Evolutionary conservation across 2,888 invertebrate species (phyloP).

Genomic region (Agrotis clavis): DNA sequence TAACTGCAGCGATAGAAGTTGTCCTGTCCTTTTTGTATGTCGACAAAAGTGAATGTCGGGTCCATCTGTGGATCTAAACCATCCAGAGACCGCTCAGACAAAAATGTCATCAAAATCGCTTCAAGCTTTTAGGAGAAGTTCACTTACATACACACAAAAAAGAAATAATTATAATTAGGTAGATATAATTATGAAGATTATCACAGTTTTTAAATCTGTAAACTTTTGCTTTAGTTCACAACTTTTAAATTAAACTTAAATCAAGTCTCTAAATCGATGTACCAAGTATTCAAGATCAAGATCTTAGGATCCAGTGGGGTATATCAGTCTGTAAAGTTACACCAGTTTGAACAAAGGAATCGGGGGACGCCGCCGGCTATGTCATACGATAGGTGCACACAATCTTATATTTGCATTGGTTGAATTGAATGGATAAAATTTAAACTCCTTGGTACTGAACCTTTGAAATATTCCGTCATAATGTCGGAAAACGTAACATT

Average conservation of each 20-base stretch:
- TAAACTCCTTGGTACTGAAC: not conserved
- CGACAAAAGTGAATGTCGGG: too few relatives aligned
- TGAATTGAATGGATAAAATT: slow-evolving; percentile 44
- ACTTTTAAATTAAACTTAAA: not conserved
- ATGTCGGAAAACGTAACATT: not conserved
- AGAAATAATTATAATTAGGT: too few relatives aligned
- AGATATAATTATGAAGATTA: too few relatives aligned
- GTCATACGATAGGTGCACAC: slow-evolving; percentile 49
- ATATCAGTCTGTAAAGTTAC: slow-evolving; percentile 49
- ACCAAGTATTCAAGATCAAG: slow-evolving; percentile 25
- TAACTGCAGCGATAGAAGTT: too few relatives aligned
- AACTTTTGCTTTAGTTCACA: not conserved
- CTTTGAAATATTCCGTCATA: not conserved
- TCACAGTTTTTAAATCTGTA: not conserved
- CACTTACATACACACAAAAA: too few relatives aligned
- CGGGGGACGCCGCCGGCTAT: slow-evolving; percentile 26
- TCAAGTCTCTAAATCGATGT: not conserved
- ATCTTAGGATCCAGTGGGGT: slow-evolving; percentile 25
- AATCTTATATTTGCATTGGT: slow-evolving; percentile 36
- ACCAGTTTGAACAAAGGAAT: slow-evolving; percentile 50
- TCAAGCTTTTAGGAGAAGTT: too few relatives aligned
- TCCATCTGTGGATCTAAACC: too few relatives aligned
- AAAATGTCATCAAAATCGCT: too few relatives aligned
- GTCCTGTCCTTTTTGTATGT: too few relatives aligned
- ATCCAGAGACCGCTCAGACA: too few relatives aligned